phyloP scores from a whole-genome alignment of 2,888 invertebrate genomes.

The Torymus aiolomorphi region DNA sequence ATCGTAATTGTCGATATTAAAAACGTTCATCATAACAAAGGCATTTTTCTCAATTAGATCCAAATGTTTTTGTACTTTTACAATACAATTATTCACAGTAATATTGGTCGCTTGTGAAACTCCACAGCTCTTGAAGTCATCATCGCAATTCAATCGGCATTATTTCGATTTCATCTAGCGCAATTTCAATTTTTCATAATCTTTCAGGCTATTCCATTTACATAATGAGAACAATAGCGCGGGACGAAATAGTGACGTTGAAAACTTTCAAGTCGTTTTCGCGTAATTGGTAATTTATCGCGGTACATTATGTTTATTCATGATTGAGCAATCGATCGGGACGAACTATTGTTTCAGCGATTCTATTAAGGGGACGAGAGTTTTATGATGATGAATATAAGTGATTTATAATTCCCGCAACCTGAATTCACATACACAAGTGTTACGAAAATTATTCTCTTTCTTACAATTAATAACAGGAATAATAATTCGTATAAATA shows the following conservation, averaged over 20 bases:
- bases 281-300: conserved; percentile 32
- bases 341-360: conserved; percentile 9
- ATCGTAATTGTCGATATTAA: not conserved
- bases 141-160: not conserved
- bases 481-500: not conserved
- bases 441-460: not conserved
- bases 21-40: not conserved
- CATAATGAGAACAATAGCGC: conserved; percentile 1
- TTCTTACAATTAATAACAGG: not conserved
- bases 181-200: not conserved
- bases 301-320: conserved; percentile 14
- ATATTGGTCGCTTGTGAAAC: not conserved
- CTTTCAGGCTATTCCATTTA: conserved; percentile 34
- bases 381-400: not conserved
- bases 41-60: not conserved
- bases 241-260: not conserved
- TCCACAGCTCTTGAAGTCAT: not conserved
- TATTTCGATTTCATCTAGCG: no score
- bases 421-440: not conserved
- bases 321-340: conserved; percentile 25
- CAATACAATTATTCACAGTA: no score
- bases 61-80: not conserved
- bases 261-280: conserved; percentile 29
- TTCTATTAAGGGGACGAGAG: conserved; percentile 6
- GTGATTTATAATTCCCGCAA: conserved; percentile 8